A percentile compares a stretch with the other conserved stretches of the same genome.
Conservation (phyloP, 2,797 vertebrate genomes). For the Hephaestus fuliginosus region DNA sequence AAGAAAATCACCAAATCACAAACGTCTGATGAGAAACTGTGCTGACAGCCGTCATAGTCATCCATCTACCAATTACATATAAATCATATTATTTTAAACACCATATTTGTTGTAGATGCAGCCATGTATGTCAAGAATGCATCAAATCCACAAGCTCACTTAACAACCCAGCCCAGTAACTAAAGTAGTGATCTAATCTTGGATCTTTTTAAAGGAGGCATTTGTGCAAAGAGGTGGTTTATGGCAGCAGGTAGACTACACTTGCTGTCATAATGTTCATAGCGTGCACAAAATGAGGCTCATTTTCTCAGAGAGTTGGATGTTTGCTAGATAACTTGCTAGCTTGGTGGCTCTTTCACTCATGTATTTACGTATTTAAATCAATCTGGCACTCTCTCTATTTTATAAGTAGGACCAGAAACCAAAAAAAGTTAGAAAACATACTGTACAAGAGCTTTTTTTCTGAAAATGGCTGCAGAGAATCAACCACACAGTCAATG, state of each 20-base stretch:
- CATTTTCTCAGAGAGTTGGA: neutral
- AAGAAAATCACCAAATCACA: conserved; percentile 1
- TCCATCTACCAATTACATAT: neutral
- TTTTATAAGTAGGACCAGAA: neutral
- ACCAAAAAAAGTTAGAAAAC: neutral
- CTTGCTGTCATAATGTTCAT: too few species aligned
- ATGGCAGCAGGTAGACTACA: neutral
- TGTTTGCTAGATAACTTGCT: neutral
- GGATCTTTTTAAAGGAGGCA: neutral
- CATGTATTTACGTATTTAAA: neutral
- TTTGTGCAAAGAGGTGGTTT: neutral
- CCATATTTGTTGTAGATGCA: neutral
- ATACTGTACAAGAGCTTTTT: neutral
- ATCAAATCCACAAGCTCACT: neutral
- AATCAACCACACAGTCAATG: neutral
- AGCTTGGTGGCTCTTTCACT: neutral
- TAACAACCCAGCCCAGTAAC: neutral
- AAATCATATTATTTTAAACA: neutral
- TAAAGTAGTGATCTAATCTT: neutral
- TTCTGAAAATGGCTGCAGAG: neutral
- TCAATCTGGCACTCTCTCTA: neutral
- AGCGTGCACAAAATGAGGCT: too few species aligned
- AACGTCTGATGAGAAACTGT: neutral
- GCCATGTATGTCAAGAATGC: too few species aligned
- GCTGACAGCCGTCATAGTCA: neutral